Percentiles rank a stretch among this genome's conserved stretches.
phyloP scores from a whole-genome alignment of 2,797 vertebrate genomes.

The Rhodeus uyekii region DNA sequence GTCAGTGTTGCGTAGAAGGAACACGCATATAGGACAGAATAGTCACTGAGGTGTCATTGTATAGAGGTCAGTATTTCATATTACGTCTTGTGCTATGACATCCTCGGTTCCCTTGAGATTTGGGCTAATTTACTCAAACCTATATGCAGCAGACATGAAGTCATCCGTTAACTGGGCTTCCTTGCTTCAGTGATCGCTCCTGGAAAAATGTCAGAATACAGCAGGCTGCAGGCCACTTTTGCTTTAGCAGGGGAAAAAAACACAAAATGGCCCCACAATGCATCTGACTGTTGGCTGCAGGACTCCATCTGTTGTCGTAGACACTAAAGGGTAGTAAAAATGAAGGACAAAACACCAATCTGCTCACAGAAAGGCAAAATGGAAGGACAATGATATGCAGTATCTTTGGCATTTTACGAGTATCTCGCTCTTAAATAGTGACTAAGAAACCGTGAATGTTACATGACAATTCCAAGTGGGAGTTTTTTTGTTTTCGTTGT shows the following conservation, averaged over 20 bases:
- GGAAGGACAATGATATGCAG: neutral
- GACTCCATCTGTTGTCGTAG: conserved; percentile 21
- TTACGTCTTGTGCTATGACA: neutral
- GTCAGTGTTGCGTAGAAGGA: too few relatives aligned
- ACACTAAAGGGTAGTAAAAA: conserved; percentile 30
- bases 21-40: too few relatives aligned
- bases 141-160: conserved; percentile 25
- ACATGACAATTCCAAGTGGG: neutral
- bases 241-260: conserved; percentile 40
- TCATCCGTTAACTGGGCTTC: conserved; percentile 33
- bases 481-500: neutral
- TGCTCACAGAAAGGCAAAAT: conserved; percentile 7
- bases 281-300: conserved; percentile 28
- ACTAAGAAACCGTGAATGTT: neutral
- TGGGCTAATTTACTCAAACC: conserved; percentile 30
- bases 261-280: conserved; percentile 40
- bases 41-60: neutral
- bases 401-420: neutral
- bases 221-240: conserved; percentile 15
- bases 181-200: conserved; percentile 27
- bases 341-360: conserved; percentile 10
- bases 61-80: neutral
- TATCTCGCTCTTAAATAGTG: neutral
- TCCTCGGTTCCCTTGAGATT: neutral
- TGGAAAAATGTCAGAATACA: conserved; percentile 38